Evolutionary conservation across 2,888 invertebrate species (phyloP), one percentile per base, ranked within the genome.

Genomic region (Adineta ricciae): DNA sequence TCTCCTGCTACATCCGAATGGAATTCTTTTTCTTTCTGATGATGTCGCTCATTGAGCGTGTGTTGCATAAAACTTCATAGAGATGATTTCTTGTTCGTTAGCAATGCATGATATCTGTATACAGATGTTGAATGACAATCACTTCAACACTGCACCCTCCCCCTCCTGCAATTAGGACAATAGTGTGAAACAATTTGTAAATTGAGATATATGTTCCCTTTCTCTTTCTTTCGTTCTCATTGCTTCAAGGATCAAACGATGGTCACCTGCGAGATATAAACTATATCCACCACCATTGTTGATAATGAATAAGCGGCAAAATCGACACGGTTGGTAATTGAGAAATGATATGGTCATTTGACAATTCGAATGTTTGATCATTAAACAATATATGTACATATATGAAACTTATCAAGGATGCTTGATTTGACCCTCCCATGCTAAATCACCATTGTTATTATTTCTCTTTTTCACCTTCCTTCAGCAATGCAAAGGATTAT

Each of bases 321-420:
- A 64, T 64, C 64, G 64, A 64, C 64, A 64, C 64, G 64, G 64
- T 64, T 36, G 64, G 32, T 64, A 36, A 64, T 64, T 32, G 64
- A 64, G 64, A 64, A 36, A 64, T 64, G 64, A 64, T 64, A 64
- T 64, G 64, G 64, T 64, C 64, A 64, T 64, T 64, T 64, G 64
- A 64, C 64, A 32, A 64, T 64, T 36, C 19, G 14, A 64, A 64
- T 64, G 32, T 64, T 64, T 64, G 64, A 64, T 64, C 64, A 32
- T 64, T 64, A 64, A 64, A 64, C 64, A 64, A 64, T 32, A 32
- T 64, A 46, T 46, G 5, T 46, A 46, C 11, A 46, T 46, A 64
- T 9, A 32, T 16, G 32, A 64, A 64, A 64, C 64, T 64, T 64
- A 64, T 64, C 64, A 64, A 64, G 64, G 64, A 64, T 64, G 32